Evolutionary conservation across 2,113 vertebrate genomes (phyloP), one percentile per base, ranked within the genome.

Genomic region (Nyctibius bracteatus): DNA sequence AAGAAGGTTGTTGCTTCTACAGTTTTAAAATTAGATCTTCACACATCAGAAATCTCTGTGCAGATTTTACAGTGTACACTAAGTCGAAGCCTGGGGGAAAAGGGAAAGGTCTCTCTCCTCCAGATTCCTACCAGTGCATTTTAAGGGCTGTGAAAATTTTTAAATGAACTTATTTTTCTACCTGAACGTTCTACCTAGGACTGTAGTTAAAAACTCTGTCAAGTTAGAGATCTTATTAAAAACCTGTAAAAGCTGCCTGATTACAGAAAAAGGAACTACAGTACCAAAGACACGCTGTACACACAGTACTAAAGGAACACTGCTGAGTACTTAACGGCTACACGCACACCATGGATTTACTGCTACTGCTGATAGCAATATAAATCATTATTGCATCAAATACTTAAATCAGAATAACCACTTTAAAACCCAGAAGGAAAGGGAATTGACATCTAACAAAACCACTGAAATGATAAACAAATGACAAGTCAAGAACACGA

Each of bases 161-260:
- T 87, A 41, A 65, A 88, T 81, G 80, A 71, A 92, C 37, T 90
- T 94, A 81, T 30, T 77, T 80, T 95, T 87, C 89, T 96, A 74
- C 23, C 81, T 59, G 72, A 92, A 86, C 1, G 4, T 78, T 94
- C 83, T 97, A 88, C 74, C 47, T 89, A 84, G 63, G 83, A 83
- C 72, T 74, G 77, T 62, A 90, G 63, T 81, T 90, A 87, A 94
- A 93, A 84, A 49, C 58, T 74, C 88, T 94, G 88, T 93, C 94
- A 75, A 95, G 81, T 83, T 90, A 95, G 92, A 93, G 65, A 86
- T 91, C 94, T 90, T 93, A 86, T 89, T 96, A 93, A 93, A 97
- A 97, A 97, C 94, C 97, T 97, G 96, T 97, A 96, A 97, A 97
- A 96, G 97, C 96, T 97, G 96, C 96, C 97, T 97, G 97, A 98